Evolutionary conservation across 2,888 invertebrate species (phyloP).

Genomic region (Priocnemis perturbator): DNA sequence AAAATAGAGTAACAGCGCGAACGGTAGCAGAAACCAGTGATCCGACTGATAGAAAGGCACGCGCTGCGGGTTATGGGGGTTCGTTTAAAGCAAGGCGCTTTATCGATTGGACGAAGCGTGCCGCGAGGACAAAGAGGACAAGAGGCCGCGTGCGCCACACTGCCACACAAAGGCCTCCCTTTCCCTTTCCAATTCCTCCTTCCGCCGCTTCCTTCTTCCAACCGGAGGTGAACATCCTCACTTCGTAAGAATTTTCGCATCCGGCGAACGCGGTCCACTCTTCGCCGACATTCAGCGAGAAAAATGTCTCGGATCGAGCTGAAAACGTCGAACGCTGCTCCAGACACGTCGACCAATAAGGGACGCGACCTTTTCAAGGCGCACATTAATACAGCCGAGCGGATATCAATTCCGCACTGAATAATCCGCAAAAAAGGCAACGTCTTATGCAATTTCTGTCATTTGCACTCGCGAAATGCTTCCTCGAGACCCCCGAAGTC

Average conservation of each 20-base stretch:
- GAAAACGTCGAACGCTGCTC: too few species aligned
- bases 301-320: too few species aligned
- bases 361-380: too few species aligned
- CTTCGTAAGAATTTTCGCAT: background rate
- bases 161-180: constrained; percentile 61
- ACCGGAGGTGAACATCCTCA: background rate
- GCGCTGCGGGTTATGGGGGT: constrained; percentile 30
- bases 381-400: too few species aligned
- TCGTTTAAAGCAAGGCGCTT: constrained; percentile 60
- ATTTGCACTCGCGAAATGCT: too few species aligned
- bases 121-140: constrained; percentile 64
- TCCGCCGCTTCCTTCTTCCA: background rate
- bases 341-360: too few species aligned
- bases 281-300: background rate
- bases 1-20: background rate
- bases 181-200: background rate
- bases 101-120: constrained; percentile 65
- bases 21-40: background rate
- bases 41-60: background rate
- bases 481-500: too few species aligned
- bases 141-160: constrained; percentile 65
- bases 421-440: too few species aligned
- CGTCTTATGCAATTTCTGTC: too few species aligned
- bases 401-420: too few species aligned
- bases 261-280: background rate